A percentile compares a stretch with the other conserved stretches of the same genome.
These are phyloP conservation scores for Hermaeophaga mercurialis DNA, from an alignment of 2,888 invertebrate genomes.

Conservation along the genomic window DNA sequence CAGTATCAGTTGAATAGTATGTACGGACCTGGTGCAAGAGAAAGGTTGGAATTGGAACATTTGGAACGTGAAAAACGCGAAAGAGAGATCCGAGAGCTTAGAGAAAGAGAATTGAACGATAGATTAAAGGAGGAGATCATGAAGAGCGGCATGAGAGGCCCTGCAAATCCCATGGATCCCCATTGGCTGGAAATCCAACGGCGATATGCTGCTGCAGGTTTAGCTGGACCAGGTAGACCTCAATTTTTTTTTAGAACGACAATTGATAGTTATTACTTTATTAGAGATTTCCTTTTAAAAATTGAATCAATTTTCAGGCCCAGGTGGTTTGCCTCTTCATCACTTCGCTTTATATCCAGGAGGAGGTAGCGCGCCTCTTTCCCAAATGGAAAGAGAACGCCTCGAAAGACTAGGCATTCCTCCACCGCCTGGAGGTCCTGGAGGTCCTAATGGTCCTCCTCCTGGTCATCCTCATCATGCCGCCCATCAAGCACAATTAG, in stretches of 20 bases:
- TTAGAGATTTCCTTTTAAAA: too few relatives aligned
- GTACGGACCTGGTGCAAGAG: constrained; percentile 69
- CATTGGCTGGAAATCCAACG: constrained; percentile 89
- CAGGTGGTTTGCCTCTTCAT: constrained; percentile 64
- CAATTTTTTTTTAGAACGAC: too few relatives aligned
- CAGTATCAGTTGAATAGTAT: constrained; percentile 79
- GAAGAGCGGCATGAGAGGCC: constrained; percentile 64
- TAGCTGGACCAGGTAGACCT: constrained; percentile 55
- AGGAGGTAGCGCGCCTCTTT: constrained; percentile 66
- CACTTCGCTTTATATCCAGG: constrained; percentile 80
- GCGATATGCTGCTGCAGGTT: constrained; percentile 60
- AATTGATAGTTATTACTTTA: constrained; percentile 17
- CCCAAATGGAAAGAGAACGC: constrained; percentile 87
- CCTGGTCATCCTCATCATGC: constrained; percentile 62
- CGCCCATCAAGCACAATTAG: constrained; percentile 66
- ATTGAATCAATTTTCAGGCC: constrained; percentile 42
- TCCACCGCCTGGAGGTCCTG: constrained; percentile 62
- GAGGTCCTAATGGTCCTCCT: constrained; percentile 62
- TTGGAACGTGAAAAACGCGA: constrained; percentile 74
- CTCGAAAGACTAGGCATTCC: constrained; percentile 82
- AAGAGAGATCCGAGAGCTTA: constrained; percentile 77
- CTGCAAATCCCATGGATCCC: constrained; percentile 66
- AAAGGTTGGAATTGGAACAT: constrained; percentile 67
- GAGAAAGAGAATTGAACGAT: constrained; percentile 81
- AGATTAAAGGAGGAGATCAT: constrained; percentile 87